Evolutionary conservation across 2,113 vertebrate genomes (phyloP).

Genomic region (Tachycineta bicolor): DNA sequence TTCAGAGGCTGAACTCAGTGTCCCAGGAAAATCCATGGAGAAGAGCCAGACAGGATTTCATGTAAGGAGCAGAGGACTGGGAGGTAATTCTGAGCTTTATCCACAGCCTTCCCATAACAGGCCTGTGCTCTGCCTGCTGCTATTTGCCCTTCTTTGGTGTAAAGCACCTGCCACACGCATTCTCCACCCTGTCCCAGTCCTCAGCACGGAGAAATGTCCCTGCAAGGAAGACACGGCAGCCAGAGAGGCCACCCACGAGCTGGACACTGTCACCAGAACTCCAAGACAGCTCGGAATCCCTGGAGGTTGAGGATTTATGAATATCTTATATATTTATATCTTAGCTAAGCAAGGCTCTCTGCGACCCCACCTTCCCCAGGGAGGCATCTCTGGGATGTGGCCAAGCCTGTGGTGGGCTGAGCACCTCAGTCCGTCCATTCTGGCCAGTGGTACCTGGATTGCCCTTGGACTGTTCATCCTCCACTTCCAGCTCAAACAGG

Average conservation of each 20-base stretch:
- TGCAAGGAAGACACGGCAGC: neutral
- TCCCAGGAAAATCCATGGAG: neutral
- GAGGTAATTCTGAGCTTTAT: neutral
- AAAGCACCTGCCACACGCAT: neutral
- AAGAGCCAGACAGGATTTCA: neutral
- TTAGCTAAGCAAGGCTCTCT: neutral
- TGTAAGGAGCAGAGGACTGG: neutral
- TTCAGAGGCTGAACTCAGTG: neutral
- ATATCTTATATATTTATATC: too few species aligned
- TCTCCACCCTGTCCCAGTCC: neutral
- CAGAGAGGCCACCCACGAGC: neutral
- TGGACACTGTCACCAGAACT: neutral
- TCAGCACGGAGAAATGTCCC: neutral
- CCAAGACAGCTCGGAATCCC: accelerated
- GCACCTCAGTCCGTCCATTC: neutral
- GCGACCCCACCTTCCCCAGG: neutral
- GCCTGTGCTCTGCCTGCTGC: neutral
- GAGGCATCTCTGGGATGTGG: neutral
- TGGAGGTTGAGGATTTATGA: neutral
- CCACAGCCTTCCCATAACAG: neutral
- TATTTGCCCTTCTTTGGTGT: too few species aligned
- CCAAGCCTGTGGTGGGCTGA: neutral
- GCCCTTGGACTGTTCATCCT: conserved; percentile 91
- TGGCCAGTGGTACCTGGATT: conserved; percentile 81
- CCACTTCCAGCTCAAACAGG: conserved; percentile 86